Conservation (phyloP, 2,888 invertebrate species). For the Drosophila kambysellisi region DNA sequence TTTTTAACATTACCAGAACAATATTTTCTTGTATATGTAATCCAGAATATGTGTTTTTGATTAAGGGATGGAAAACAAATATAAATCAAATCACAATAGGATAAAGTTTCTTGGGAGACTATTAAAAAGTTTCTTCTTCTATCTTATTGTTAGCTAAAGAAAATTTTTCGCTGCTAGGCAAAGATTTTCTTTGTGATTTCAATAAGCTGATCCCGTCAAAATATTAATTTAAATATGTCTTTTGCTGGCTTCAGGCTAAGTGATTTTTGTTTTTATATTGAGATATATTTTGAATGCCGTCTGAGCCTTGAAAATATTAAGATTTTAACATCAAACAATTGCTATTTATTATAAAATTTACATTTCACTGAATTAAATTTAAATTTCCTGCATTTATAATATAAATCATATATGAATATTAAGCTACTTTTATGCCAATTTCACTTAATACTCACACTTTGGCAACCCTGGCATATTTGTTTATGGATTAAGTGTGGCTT, state of each 20-base stretch:
- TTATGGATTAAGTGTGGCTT: slow-evolving; percentile 18
- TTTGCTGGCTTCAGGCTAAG: neutral
- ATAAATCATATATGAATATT: slow-evolving; percentile 1
- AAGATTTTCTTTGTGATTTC: neutral
- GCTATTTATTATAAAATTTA: neutral
- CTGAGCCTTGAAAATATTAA: neutral
- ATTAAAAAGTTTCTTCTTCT: neutral
- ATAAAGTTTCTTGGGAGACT: neutral
- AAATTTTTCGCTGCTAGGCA: no score
- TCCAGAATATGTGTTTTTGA: slow-evolving; percentile 11
- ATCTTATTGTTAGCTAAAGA: neutral
- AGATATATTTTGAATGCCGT: neutral
- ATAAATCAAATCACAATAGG: neutral
- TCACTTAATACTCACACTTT: neutral
- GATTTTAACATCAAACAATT: neutral
- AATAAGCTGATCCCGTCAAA: neutral
- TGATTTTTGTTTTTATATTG: neutral
- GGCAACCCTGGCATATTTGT: slow-evolving; percentile 27
- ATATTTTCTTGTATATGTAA: slow-evolving; percentile 22
- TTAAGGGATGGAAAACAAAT: slow-evolving; percentile 24
- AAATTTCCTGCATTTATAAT: neutral
- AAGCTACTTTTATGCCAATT: neutral
- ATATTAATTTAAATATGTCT: neutral
- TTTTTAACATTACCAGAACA: slow-evolving; percentile 40
- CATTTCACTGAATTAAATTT: neutral